Percentiles rank a stretch among this genome's conserved stretches.
phyloP scores from a whole-genome alignment of 2,113 vertebrate genomes.

The Chauna torquata region DNA sequence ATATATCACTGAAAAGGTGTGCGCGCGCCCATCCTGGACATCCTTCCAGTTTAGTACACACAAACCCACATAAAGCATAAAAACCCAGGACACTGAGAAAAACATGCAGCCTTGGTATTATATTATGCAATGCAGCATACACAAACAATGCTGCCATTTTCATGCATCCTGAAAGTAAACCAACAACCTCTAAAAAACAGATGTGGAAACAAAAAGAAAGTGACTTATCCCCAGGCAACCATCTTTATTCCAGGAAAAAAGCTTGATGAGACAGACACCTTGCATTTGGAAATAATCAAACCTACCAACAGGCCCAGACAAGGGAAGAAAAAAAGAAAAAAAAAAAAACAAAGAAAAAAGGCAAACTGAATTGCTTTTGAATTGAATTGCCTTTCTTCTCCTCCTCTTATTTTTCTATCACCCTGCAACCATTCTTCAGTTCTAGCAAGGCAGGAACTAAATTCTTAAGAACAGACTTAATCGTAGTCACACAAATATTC shows the following conservation, averaged over 20 bases:
- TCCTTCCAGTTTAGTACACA: too few relatives aligned
- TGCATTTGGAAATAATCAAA: neutral
- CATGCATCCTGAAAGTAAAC: neutral
- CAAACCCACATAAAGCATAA: accelerated
- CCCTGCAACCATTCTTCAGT: neutral
- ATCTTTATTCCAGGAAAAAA: neutral
- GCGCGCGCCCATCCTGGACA: neutral
- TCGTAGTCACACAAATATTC: neutral
- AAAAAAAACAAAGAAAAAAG: too few relatives aligned
- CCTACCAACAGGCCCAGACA: too few relatives aligned
- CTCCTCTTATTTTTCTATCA: neutral
- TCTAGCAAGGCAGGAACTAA: neutral
- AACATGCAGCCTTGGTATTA: neutral
- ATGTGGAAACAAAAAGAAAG: neutral
- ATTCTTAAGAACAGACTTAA: neutral
- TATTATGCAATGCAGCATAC: neutral
- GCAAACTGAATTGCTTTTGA: neutral
- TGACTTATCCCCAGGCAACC: neutral
- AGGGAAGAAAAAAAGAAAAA: too few relatives aligned
- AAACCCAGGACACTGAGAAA: accelerated
- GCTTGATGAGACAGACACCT: neutral
- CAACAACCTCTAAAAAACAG: neutral
- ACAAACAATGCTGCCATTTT: neutral
- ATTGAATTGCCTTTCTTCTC: neutral
- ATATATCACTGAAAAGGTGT: neutral